Evolutionary conservation across 2,888 invertebrate genomes (phyloP).

Genomic region (Pristionchus maxplancki): DNA sequence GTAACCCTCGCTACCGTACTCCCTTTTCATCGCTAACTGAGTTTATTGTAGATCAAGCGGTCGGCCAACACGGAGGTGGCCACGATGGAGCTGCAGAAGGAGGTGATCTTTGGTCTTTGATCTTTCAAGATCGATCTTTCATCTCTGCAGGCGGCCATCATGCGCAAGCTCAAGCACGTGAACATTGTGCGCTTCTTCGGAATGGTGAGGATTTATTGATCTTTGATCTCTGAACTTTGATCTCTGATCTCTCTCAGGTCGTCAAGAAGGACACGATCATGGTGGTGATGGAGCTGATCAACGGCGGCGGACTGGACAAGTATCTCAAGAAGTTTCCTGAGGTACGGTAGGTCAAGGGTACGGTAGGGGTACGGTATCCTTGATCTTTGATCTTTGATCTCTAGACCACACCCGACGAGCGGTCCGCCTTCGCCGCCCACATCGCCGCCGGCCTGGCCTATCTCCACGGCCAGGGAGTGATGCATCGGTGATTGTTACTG

Average conservation of each 20-base stretch:
- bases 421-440: background rate
- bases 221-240: slow-evolving; percentile 2
- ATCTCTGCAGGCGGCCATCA: slow-evolving; percentile 5
- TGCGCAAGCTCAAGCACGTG: slow-evolving; percentile 48
- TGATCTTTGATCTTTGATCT: slow-evolving; percentile 27
- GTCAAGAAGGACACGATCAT: slow-evolving; percentile 20
- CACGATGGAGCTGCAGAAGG: slow-evolving; percentile 38
- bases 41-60: slow-evolving; percentile 14
- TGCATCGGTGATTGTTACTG: slow-evolving; percentile 11
- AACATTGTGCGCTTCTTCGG: slow-evolving; percentile 50
- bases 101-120: slow-evolving; percentile 4
- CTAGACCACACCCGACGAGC: background rate
- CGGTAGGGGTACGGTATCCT: too few relatives aligned
- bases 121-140: background rate
- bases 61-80: slow-evolving; percentile 18
- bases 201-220: background rate
- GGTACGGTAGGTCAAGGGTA: too few relatives aligned
- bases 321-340: slow-evolving; percentile 19
- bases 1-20: background rate
- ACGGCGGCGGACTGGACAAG: slow-evolving; percentile 45
- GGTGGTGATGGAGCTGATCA: slow-evolving; percentile 48
- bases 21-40: slow-evolving; percentile 1
- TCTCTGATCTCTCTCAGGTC: slow-evolving; percentile 42
- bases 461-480: slow-evolving; percentile 9
- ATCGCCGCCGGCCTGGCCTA: slow-evolving; percentile 36